Evolutionary conservation across 2,888 invertebrate genomes (phyloP).

Genomic region (Bhutanitis thaidina): DNA sequence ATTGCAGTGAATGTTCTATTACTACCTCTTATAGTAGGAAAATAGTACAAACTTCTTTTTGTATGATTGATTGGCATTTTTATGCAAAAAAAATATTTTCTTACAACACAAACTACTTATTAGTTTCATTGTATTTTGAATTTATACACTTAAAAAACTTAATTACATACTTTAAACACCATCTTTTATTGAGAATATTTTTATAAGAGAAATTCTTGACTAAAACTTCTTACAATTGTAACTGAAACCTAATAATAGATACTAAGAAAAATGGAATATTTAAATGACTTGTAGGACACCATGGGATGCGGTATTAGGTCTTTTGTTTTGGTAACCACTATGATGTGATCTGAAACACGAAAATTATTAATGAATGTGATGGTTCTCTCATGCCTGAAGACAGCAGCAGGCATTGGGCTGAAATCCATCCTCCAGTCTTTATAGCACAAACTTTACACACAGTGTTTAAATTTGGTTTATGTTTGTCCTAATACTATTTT

Average conservation of each 20-base stretch:
- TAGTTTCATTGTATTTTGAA: not conserved
- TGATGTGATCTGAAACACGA: constrained; percentile 12
- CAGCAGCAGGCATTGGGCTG: too few species aligned
- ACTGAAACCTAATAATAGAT: not conserved
- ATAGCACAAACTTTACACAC: too few species aligned
- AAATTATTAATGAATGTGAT: not conserved
- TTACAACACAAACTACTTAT: not conserved
- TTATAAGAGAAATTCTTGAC: not conserved
- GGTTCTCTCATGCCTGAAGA: not conserved
- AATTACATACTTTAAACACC: not conserved
- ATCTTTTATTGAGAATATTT: not conserved
- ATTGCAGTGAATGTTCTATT: not conserved
- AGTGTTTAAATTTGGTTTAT: too few species aligned
- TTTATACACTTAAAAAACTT: not conserved
- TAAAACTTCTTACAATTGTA: not conserved
- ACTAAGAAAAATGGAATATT: constrained; percentile 15
- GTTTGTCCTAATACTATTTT: too few species aligned
- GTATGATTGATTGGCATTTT: not conserved
- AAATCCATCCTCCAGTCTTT: too few species aligned
- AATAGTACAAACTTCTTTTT: not conserved
- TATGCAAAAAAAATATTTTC: not conserved
- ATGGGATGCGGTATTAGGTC: not conserved
- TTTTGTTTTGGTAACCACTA: not conserved
- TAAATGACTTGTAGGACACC: not conserved
- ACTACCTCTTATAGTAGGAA: not conserved